Evolutionary conservation across 2,888 invertebrate species (phyloP).

Genomic region (Coenonympha glycerion): DNA sequence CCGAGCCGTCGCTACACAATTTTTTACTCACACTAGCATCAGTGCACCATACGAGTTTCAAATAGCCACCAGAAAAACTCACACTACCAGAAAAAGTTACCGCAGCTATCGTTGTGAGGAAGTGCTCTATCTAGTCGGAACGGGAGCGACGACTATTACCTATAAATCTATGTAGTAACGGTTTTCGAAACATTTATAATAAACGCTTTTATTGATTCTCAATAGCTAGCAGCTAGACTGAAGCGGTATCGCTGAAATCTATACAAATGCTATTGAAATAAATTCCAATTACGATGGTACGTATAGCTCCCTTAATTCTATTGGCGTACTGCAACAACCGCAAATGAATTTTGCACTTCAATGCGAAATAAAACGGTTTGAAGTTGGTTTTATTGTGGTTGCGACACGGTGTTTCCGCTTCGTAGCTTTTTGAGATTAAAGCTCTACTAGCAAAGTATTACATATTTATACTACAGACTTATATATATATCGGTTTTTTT

Average conservation of each 20-base stretch:
- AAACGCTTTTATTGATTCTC: slow-evolving; percentile 24
- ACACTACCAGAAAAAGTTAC: too few species aligned
- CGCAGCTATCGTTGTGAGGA: too few species aligned
- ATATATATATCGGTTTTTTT: too few species aligned
- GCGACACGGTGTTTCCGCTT: neutral
- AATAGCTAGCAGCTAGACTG: slow-evolving; percentile 16
- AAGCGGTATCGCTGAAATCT: slow-evolving; percentile 27
- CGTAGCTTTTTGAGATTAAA: neutral
- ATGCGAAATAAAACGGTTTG: slow-evolving; percentile 6
- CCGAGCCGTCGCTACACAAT: too few species aligned
- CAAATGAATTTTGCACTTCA: slow-evolving; percentile 21
- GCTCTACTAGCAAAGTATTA: neutral
- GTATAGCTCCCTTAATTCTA: slow-evolving; percentile 26
- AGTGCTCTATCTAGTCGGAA: too few species aligned
- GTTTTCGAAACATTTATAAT: slow-evolving; percentile 21
- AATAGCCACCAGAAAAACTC: too few species aligned
- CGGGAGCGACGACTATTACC: too few species aligned
- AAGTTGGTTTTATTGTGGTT: neutral
- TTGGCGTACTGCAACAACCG: slow-evolving; percentile 15
- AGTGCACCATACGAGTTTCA: too few species aligned
- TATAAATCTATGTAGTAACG: too few species aligned
- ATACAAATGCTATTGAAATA: slow-evolving; percentile 29
- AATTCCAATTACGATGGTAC: slow-evolving; percentile 22
- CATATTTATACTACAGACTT: too few species aligned
- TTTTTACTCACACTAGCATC: too few species aligned